phyloP scores from a whole-genome alignment of 2,797 vertebrate genomes.

The Perodicticus potto region DNA sequence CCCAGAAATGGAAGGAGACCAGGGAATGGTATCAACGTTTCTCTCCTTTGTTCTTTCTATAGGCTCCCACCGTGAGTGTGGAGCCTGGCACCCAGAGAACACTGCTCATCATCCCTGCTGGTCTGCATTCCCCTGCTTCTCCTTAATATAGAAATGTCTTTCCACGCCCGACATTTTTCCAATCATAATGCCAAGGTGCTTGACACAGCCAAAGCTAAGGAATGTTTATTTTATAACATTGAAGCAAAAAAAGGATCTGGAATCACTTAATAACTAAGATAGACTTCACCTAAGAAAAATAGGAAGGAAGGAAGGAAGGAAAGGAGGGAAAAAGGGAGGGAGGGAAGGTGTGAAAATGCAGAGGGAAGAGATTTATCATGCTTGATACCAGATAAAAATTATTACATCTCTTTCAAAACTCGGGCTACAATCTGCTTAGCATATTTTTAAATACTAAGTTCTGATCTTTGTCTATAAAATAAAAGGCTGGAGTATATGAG shows the following conservation, averaged over 20 bases:
- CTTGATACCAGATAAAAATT: background rate
- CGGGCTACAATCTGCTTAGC: background rate
- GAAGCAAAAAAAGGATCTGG: conserved; percentile 65
- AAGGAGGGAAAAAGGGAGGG: background rate
- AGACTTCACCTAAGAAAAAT: conserved; percentile 36
- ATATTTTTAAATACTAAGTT: conserved; percentile 33
- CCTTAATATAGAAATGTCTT: conserved; percentile 64
- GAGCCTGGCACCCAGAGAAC: background rate
- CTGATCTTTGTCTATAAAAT: conserved; percentile 52
- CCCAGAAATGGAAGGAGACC: background rate
- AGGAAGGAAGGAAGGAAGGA: background rate
- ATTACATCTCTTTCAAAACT: background rate
- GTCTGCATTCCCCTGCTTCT: conserved; percentile 11
- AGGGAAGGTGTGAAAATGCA: background rate
- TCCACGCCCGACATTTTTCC: conserved; percentile 68
- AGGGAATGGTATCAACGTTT: background rate
- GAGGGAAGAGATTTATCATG: background rate
- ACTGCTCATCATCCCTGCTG: background rate
- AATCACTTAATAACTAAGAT: conserved; percentile 62
- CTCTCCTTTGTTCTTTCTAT: background rate
- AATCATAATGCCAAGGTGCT: conserved; percentile 75
- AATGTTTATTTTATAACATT: conserved; percentile 64
- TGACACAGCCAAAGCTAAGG: conserved; percentile 43
- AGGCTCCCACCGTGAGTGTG: background rate
- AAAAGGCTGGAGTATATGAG: background rate